These are phyloP conservation scores for Ochotona princeps DNA, from an alignment of 2,113 vertebrate species.

Conservation along the genomic window DNA sequence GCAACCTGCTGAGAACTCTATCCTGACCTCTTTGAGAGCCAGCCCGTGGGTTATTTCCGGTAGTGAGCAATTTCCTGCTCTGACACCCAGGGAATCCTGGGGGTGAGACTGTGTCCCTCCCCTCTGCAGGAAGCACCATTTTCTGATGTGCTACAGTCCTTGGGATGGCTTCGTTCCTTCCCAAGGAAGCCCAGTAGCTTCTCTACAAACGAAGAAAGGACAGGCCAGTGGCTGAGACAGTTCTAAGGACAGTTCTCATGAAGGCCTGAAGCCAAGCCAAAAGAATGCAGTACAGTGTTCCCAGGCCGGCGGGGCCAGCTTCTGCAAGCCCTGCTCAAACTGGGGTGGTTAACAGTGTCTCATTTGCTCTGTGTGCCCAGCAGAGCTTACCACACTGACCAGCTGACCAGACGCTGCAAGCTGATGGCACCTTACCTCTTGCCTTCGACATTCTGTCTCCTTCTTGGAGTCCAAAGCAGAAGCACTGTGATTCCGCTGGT, in stretches of 20 bases:
- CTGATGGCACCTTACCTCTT: background rate
- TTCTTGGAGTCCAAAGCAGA: background rate
- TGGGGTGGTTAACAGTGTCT: background rate
- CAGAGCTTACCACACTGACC: accelerated
- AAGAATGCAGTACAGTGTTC: background rate
- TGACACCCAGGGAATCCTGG: background rate
- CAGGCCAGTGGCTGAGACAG: background rate
- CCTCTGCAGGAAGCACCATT: background rate
- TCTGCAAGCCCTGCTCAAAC: background rate
- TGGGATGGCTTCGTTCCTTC: background rate
- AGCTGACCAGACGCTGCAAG: background rate
- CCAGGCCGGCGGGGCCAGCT: background rate
- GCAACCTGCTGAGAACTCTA: background rate
- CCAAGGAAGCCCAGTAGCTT: accelerated
- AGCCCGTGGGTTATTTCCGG: conserved; percentile 8
- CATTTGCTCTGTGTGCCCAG: background rate
- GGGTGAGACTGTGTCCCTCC: background rate
- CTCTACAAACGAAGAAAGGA: background rate
- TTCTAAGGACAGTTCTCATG: background rate
- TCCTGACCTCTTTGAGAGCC: background rate
- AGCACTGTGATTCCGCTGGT: background rate
- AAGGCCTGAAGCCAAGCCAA: background rate
- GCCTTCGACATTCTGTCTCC: background rate
- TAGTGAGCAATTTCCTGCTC: conserved; percentile 35
- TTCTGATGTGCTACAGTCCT: background rate